These are phyloP conservation scores for Zaprionus camerounensis DNA, from an alignment of 1,140 invertebrate species.

Conservation along the genomic window DNA sequence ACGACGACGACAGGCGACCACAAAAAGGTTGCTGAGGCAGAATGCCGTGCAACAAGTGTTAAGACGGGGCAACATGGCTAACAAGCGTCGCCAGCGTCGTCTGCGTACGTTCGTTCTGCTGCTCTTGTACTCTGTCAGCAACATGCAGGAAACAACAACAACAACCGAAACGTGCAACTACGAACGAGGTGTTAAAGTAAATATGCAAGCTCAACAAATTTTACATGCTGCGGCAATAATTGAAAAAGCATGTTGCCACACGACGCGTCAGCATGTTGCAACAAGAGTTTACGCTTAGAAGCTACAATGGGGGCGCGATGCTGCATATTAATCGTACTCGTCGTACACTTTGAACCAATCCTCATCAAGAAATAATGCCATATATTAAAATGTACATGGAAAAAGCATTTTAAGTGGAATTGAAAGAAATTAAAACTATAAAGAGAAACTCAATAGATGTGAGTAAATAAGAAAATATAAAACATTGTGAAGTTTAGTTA, in stretches of 20 bases:
- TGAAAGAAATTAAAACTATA: neutral
- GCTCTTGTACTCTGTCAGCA: constrained; percentile 50
- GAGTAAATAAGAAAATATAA: neutral
- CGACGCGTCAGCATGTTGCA: constrained; percentile 47
- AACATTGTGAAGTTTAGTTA: neutral
- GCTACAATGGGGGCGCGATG: neutral
- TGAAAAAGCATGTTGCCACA: constrained; percentile 76
- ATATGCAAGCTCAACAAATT: constrained; percentile 71
- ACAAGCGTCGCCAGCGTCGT: constrained; percentile 60
- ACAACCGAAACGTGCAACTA: constrained; percentile 19
- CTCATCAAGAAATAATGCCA: constrained; percentile 1
- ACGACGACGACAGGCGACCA: constrained; percentile 35
- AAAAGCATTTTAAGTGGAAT: constrained; percentile 3
- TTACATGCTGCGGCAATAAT: constrained; percentile 69
- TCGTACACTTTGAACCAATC: constrained; percentile 1
- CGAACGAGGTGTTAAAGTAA: constrained; percentile 66
- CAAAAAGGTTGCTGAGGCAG: constrained; percentile 72
- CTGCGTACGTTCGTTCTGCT: constrained; percentile 9
- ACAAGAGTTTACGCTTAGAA: constrained; percentile 68
- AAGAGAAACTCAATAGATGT: neutral
- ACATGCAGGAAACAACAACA: constrained; percentile 43
- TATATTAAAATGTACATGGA: neutral
- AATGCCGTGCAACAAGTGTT: constrained; percentile 75
- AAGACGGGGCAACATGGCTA: constrained; percentile 62
- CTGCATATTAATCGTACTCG: constrained; percentile 25